Evolutionary conservation across 2,888 invertebrate species (phyloP), one percentile per base, ranked within the genome.

Genomic region (Odontocerum albicorne): DNA sequence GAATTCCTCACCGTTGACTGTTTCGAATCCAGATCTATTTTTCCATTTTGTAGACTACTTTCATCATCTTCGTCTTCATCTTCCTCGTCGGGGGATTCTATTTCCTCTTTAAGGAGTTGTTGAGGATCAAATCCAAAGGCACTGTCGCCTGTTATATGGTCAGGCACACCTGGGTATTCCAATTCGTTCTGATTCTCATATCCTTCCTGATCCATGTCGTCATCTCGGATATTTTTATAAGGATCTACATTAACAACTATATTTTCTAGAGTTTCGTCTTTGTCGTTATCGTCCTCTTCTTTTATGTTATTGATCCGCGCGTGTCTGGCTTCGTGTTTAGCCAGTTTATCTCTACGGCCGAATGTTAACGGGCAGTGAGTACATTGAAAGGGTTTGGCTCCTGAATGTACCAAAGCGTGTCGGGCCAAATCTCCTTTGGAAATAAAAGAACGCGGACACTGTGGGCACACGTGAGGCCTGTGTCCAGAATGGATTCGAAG

Each of bases 391-490:
- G 85, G 83, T 64, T 85, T 85, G 65, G 79, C 77, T 21, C 84
- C 85, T 8, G 83, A 78, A 67, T 88, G 88, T 4, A 86, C 80
- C 49, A 84, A 73, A 2, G 84, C 79, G 72, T 88, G 88, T 1
- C 84, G 73, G 47, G 83, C 77, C 36, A 88, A 69, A 65, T 88
- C 88, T 15, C 81, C 79, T 63, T 84, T 82, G 1, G 84, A 84
- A 45, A 84, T 84, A 72, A 88, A 88, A 45, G 87, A 86, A 62
- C 86, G 81, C 1, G 87, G 87, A 64, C 88, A 88, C 54, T 83
- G 77, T 20, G 83, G 83, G 65, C 88, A 88, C 1, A 86, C 85
- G 68, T 86, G 86, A 1, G 87, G 87, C 64, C 85, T 87, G 15
- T 84, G 79, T 0, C 86, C 85, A 27, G 83, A 83, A 70, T 88